A percentile compares a stretch with the other conserved stretches of the same genome.
Evolutionary conservation across 2,113 vertebrate genomes (phyloP).

Genomic region (Hippocampus abdominalis): DNA sequence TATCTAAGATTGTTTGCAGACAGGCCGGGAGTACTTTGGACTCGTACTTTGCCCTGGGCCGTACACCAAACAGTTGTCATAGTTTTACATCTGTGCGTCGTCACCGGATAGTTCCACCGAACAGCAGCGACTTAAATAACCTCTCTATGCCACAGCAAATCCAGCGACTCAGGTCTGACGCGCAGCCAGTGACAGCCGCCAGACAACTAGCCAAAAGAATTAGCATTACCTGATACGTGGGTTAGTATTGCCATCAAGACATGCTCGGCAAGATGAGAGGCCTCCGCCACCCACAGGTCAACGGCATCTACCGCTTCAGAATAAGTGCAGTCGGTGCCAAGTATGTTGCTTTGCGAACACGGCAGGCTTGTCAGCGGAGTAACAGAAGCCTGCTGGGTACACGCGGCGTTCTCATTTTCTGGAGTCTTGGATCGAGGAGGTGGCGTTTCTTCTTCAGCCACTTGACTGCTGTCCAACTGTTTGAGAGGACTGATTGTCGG

Average conservation of each 20-base stretch:
- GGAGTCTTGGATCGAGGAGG: constrained; percentile 16
- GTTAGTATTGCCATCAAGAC: constrained; percentile 80
- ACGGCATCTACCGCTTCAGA: constrained; percentile 72
- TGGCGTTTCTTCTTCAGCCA: constrained; percentile 38
- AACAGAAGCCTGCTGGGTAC: constrained; percentile 19
- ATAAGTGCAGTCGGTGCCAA: constrained; percentile 42
- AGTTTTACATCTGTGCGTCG: neutral
- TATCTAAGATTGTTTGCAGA: too few relatives aligned
- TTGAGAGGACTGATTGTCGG: constrained; percentile 80
- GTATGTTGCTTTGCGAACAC: constrained; percentile 35
- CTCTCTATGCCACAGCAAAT: neutral
- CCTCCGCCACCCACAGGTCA: constrained; percentile 75
- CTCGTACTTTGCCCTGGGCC: too few relatives aligned
- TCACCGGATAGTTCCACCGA: constrained; percentile 1
- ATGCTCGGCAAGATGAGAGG: constrained; percentile 77
- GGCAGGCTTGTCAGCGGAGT: constrained; percentile 24
- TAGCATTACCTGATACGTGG: constrained; percentile 80
- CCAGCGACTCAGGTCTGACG: neutral
- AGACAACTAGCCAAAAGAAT: constrained; percentile 33
- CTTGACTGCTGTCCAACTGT: constrained; percentile 70
- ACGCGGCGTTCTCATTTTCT: neutral
- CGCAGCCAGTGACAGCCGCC: neutral
- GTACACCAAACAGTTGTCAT: too few relatives aligned
- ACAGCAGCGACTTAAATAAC: neutral
- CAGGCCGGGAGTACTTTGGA: too few relatives aligned